phyloP scores from a whole-genome alignment of 2,113 vertebrate genomes.

The Pogonocichla stellata region DNA sequence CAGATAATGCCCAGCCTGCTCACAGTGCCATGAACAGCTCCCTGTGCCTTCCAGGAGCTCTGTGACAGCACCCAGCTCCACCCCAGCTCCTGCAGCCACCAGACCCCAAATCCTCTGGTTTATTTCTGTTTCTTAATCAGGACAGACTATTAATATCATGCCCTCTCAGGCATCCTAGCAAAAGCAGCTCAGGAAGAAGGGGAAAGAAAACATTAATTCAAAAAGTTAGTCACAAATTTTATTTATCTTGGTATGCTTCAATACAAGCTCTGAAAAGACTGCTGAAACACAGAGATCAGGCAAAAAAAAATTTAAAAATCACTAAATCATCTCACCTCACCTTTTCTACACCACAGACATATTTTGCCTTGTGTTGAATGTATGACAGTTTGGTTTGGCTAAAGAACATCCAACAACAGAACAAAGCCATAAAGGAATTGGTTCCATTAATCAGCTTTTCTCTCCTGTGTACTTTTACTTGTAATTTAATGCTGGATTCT shows the following conservation, averaged over 20 bases:
- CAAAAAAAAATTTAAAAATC: not conserved
- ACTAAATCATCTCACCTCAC: not conserved
- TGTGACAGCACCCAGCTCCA: fast-evolving
- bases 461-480: not conserved
- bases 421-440: not conserved
- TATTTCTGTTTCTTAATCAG: not conserved
- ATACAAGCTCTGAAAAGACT: not conserved
- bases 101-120: not conserved
- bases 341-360: not conserved
- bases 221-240: not conserved
- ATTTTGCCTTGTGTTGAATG: not conserved
- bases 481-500: not conserved
- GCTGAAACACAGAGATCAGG: not conserved
- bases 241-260: not conserved
- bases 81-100: not conserved
- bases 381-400: fast-evolving
- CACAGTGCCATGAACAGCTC: not conserved
- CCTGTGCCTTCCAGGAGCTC: not conserved
- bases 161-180: not conserved
- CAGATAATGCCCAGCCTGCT: not conserved
- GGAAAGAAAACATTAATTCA: fast-evolving
- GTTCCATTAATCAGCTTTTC: not conserved
- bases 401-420: not conserved
- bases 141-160: not conserved
- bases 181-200: not conserved